phyloP scores from a whole-genome alignment of 30 jellyfish, hydroid and myxozoan species.

The Aurelia aurita complex sp. Pacific region DNA sequence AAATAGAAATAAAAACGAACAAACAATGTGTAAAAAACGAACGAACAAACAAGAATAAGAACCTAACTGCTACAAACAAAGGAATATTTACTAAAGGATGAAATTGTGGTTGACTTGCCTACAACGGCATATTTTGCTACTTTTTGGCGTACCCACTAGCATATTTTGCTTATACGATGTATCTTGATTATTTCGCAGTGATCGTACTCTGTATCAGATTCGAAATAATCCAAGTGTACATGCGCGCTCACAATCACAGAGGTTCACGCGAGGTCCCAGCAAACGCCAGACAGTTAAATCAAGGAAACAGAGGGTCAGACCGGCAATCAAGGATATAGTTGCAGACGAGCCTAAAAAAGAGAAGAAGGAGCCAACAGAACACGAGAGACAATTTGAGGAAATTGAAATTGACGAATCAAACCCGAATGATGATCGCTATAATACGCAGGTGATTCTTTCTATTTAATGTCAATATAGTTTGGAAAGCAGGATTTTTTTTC shows the following conservation, averaged over 20 bases:
- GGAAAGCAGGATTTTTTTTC: no score
- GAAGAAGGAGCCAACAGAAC: constrained; percentile 14
- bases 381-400: constrained; percentile 71
- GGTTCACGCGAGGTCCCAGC: constrained; percentile 75
- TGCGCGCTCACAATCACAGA: constrained; percentile 9
- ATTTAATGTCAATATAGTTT: no score
- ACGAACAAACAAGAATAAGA: no score
- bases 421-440: constrained; percentile 52
- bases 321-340: neutral
- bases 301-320: neutral
- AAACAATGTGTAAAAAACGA: no score
- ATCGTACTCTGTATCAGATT: constrained; percentile 84
- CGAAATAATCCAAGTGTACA: constrained; percentile 49
- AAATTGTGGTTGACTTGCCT: no score
- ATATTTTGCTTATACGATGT: no score
- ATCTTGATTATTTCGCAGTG: constrained; percentile 39
- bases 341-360: constrained; percentile 36
- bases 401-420: constrained; percentile 56
- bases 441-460: neutral
- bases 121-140: no score
- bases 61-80: no score
- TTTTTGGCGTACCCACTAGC: no score
- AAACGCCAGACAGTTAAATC: constrained; percentile 44
- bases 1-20: no score
- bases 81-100: no score